These are phyloP conservation scores for Spinus olivaceus DNA, from an alignment of 2,797 vertebrate genomes.

Conservation along the genomic window DNA sequence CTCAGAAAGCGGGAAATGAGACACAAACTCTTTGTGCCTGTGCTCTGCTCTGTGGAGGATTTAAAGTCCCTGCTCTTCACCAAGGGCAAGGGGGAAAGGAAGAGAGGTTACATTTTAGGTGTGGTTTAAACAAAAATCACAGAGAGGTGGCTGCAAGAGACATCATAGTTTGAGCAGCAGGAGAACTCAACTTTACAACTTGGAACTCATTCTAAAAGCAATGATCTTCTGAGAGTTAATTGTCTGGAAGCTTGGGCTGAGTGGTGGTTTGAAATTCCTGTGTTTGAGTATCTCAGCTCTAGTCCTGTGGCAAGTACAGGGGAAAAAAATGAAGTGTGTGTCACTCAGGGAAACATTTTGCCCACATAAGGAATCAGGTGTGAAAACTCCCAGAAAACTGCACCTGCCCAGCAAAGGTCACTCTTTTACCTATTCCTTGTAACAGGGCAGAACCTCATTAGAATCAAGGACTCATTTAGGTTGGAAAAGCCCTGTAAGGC, in stretches of 20 bases:
- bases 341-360: not conserved
- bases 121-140: not conserved
- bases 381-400: not conserved
- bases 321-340: not conserved
- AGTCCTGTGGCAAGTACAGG: not conserved
- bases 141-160: not conserved
- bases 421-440: not conserved
- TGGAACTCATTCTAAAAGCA: not conserved
- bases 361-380: not conserved
- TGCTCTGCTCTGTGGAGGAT: accelerated
- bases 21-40: not conserved
- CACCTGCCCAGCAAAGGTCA: not conserved
- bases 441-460: not conserved
- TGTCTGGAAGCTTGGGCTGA: not conserved
- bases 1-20: not conserved
- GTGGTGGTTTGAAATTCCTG: not conserved
- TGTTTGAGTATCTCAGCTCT: not conserved
- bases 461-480: not conserved
- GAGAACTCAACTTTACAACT: not conserved
- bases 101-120: not conserved
- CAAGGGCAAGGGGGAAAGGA: not conserved
- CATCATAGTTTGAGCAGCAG: not conserved
- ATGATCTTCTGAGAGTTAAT: not conserved
- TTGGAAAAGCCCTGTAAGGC: not conserved
- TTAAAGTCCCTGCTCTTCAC: not conserved